Evolutionary conservation across 2,888 invertebrate genomes (phyloP).

Genomic region (Drosophila cognata): DNA sequence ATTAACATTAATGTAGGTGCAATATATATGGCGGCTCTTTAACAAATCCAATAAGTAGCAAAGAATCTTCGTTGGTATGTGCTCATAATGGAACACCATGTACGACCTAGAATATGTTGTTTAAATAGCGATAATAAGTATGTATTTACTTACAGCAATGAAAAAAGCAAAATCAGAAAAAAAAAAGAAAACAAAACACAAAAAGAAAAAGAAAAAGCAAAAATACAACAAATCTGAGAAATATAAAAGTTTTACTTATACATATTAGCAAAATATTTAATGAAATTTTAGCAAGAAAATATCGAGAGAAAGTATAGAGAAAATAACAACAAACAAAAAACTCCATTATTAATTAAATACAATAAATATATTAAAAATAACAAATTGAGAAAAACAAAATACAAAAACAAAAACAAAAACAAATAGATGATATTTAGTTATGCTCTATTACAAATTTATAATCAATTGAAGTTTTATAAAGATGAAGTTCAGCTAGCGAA

Average conservation of each 20-base stretch:
- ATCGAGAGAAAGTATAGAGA: slow-evolving; percentile 46
- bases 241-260: slow-evolving; percentile 75
- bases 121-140: slow-evolving; percentile 53
- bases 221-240: slow-evolving; percentile 32
- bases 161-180: slow-evolving; percentile 4
- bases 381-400: slow-evolving; percentile 27
- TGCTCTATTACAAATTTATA: slow-evolving; percentile 74
- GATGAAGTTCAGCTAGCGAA: slow-evolving; percentile 48
- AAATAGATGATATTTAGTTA: slow-evolving; percentile 73
- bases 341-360: slow-evolving; percentile 45
- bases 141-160: slow-evolving; percentile 45
- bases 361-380: slow-evolving; percentile 40
- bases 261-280: slow-evolving; percentile 80
- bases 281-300: slow-evolving; percentile 73
- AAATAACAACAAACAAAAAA: slow-evolving; percentile 23
- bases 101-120: slow-evolving; percentile 59
- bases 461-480: slow-evolving; percentile 72
- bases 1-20: slow-evolving; percentile 65
- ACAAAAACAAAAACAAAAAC: slow-evolving; percentile 29
- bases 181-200: slow-evolving; percentile 10
- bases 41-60: slow-evolving; percentile 55
- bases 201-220: slow-evolving; percentile 10
- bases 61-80: slow-evolving; percentile 46
- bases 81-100: slow-evolving; percentile 50
- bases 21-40: slow-evolving; percentile 45